Percentiles rank a stretch among this genome's conserved stretches.
Conservation (phyloP, 2,113 vertebrate genomes). For the Uropsilus gracilis region DNA sequence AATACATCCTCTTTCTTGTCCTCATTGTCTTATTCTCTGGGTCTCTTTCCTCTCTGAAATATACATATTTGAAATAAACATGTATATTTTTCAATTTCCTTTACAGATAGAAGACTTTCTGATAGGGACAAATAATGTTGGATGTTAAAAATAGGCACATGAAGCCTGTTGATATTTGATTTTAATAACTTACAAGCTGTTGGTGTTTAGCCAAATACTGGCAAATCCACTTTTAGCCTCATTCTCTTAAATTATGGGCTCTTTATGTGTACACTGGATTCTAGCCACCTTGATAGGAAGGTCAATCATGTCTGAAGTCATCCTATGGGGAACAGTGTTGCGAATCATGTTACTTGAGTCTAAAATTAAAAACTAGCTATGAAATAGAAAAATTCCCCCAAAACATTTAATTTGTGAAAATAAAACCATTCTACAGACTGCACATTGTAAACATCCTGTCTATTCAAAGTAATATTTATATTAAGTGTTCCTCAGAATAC, state of each 20-base stretch:
- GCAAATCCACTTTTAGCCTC: conserved; percentile 5
- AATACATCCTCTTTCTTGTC: neutral
- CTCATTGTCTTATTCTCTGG: neutral
- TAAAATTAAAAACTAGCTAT: neutral
- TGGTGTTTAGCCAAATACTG: neutral
- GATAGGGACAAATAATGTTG: neutral
- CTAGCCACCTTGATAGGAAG: neutral
- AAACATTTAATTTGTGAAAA: conserved; percentile 17
- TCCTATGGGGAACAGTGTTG: neutral
- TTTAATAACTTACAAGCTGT: neutral
- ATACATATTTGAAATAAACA: neutral
- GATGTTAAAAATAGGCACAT: neutral
- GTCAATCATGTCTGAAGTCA: neutral
- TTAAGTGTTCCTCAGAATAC: conserved; percentile 10
- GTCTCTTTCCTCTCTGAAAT: neutral
- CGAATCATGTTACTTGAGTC: conserved; percentile 29
- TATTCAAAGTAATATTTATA: neutral
- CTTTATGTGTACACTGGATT: neutral
- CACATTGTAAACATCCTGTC: neutral
- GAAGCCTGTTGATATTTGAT: neutral
- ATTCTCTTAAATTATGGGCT: neutral
- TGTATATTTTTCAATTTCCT: neutral
- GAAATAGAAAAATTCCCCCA: neutral
- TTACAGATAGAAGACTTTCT: neutral
- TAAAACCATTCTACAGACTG: neutral